Evolutionary conservation across 2,797 vertebrate species (phyloP), one percentile per base, ranked within the genome.

Genomic region (Ceryle rudis): DNA sequence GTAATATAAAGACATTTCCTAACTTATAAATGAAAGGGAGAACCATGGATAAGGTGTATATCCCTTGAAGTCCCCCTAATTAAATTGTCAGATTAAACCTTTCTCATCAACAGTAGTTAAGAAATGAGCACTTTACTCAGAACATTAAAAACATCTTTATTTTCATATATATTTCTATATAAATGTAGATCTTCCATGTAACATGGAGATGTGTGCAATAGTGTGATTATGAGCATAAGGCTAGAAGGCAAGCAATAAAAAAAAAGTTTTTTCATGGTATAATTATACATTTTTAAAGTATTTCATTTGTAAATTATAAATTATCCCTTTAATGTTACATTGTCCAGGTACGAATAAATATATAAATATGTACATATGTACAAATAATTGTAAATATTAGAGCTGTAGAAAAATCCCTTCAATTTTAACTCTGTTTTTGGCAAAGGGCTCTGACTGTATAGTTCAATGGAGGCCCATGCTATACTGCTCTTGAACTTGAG

Each of bases 351-450:
- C 83, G 77, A 97, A 96, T 89, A 96, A 86, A 94, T 97, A 93
- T 98, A 97, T 98, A 98, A 96, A 97, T 97, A 97, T 98, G 96
- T 98, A 97, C 60, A 98, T 98, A 97, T 97, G 96, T 98, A 98
- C 86, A 97, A 95, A 88, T 62, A 95, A 39, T 65, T 98, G 96
- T 98, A 98, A 97, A 98, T 98, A 98, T 21, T 93, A 83, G 79
- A 92, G 91, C 58, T 96, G 33, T 95, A 97, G 83, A 84, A 94
- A 91, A 84, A 91, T 81, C 94, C 85, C 54, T 86, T 95, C 86
- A 92, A 73, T 81, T 94, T 92, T 86, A 81, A 91, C 81, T 88
- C 49, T 93, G 65, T 73, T 92, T 97, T 97, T 93, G 93, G 90
- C 74, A 97, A 97, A 98, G 93, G 91, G 85, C 81, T 97, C 93